phyloP scores from a whole-genome alignment of 2,888 invertebrate genomes.

The Agrenia bidenticulata region DNA sequence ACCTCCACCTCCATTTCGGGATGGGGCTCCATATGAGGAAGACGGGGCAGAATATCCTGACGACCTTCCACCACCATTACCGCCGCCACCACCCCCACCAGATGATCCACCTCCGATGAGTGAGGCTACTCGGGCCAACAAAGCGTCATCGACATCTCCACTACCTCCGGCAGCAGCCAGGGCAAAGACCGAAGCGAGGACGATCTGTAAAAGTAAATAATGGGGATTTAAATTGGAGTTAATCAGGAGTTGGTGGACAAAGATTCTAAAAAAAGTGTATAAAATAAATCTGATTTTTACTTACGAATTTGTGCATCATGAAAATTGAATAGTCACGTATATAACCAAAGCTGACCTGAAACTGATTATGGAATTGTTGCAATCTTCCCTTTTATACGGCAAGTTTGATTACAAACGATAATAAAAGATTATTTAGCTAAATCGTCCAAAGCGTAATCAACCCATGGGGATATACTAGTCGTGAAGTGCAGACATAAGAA shows the following conservation, averaged over 20 bases:
- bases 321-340: slow-evolving; percentile 1
- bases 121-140: slow-evolving; percentile 22
- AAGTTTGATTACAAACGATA: too few relatives aligned
- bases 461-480: too few relatives aligned
- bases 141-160: slow-evolving; percentile 32
- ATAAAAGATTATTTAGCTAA: too few relatives aligned
- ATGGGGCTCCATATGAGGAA: slow-evolving; percentile 30
- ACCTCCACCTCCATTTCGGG: slow-evolving; percentile 18
- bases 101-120: slow-evolving; percentile 17
- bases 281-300: slow-evolving; percentile 10
- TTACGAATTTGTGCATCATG: slow-evolving; percentile 34
- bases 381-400: slow-evolving; percentile 27
- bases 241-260: background rate
- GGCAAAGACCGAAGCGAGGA: slow-evolving; percentile 36
- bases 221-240: background rate
- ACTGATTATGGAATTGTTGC: slow-evolving; percentile 21
- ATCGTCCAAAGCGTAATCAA: too few relatives aligned
- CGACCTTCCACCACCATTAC: slow-evolving; percentile 14
- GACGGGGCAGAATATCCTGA: slow-evolving; percentile 18
- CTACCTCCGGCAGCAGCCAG: slow-evolving; percentile 38
- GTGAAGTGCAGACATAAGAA: too few relatives aligned
- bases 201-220: slow-evolving; percentile 18
- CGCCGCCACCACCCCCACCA: slow-evolving; percentile 18
- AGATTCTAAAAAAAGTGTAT: background rate
- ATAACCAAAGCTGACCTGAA: slow-evolving; percentile 20